Evolutionary conservation across 2,888 invertebrate genomes (phyloP).

Genomic region (Salpingus planirostris): DNA sequence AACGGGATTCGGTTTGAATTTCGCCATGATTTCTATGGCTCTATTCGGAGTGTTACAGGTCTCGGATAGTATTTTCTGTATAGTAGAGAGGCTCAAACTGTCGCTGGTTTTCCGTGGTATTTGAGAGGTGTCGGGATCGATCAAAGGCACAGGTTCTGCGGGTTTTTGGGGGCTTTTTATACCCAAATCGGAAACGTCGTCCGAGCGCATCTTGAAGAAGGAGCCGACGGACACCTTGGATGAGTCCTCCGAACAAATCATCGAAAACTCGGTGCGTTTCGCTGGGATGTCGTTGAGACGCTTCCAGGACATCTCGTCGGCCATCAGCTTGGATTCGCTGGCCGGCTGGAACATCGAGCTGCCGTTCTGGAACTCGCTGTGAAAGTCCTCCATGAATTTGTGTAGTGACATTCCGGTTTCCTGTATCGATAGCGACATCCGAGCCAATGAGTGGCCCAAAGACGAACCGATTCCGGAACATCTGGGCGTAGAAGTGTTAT

Average conservation of each 20-base stretch:
- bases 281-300: constrained; percentile 28
- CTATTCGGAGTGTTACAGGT: constrained; percentile 14
- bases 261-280: constrained; percentile 10
- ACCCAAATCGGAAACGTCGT: constrained; percentile 32
- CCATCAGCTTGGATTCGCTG: constrained; percentile 38
- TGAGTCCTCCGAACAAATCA: neutral
- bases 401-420: constrained; percentile 10
- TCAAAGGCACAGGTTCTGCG: constrained; percentile 25
- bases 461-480: constrained; percentile 19
- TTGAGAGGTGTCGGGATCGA: constrained; percentile 18
- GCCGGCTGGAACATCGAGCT: constrained; percentile 28
- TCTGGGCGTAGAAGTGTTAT: constrained; percentile 31
- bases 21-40: neutral
- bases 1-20: neutral
- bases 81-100: constrained; percentile 26
- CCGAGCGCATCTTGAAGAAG: constrained; percentile 42
- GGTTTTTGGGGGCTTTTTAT: constrained; percentile 25
- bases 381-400: constrained; percentile 24
- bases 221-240: constrained; percentile 38
- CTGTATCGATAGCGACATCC: constrained; percentile 16
- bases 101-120: constrained; percentile 5
- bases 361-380: constrained; percentile 15
- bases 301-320: constrained; percentile 43
- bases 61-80: constrained; percentile 18
- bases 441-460: constrained; percentile 19